phyloP scores from a whole-genome alignment of 2,113 vertebrate genomes.

The Sakesphorus luctuosus region DNA sequence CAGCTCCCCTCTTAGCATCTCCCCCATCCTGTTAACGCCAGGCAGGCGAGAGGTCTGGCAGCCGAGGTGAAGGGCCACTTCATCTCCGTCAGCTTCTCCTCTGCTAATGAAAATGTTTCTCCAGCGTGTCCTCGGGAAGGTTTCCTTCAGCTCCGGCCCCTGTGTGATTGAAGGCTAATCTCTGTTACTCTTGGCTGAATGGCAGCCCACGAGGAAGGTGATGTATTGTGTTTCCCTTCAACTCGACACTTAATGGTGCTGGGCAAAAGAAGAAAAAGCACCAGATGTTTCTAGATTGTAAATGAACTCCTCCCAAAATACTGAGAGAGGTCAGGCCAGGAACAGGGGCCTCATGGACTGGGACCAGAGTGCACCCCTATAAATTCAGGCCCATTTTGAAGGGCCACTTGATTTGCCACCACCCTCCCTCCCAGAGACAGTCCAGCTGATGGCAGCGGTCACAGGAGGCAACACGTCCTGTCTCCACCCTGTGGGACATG shows the following conservation, averaged over 20 bases:
- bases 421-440: neutral
- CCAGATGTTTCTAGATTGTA: neutral
- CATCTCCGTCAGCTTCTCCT: slow-evolving; percentile 49
- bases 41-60: neutral
- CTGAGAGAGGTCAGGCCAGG: neutral
- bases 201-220: slow-evolving; percentile 17
- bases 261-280: neutral
- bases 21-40: neutral
- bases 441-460: neutral
- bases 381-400: neutral
- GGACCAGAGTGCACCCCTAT: neutral
- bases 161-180: slow-evolving; percentile 58
- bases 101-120: slow-evolving; percentile 63
- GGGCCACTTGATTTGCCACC: neutral
- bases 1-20: neutral
- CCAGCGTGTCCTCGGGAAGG: slow-evolving; percentile 7
- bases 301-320: neutral
- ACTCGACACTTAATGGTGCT: neutral
- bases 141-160: slow-evolving; percentile 6
- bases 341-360: accelerated
- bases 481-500: neutral
- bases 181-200: slow-evolving; percentile 32
- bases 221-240: slow-evolving; percentile 31
- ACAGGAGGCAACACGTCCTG: neutral
- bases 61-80: neutral